Percentiles rank a stretch among this genome's conserved stretches.
phyloP scores from a whole-genome alignment of 2,113 vertebrate species.

The Irena cyanogastra region DNA sequence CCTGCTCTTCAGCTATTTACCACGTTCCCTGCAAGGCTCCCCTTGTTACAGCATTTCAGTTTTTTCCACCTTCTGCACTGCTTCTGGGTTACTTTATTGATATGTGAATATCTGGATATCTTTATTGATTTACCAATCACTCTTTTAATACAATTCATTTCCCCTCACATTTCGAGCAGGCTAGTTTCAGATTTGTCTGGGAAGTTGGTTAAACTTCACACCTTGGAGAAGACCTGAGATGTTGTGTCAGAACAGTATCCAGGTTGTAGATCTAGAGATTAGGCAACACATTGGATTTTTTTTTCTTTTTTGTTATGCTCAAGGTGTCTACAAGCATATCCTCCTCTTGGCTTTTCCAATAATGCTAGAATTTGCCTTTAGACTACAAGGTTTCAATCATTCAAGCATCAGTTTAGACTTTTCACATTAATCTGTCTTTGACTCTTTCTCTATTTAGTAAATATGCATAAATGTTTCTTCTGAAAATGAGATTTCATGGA shows the following conservation, averaged over 20 bases:
- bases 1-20: neutral
- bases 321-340: neutral
- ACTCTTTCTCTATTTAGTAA: neutral
- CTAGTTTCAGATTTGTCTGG: constrained; percentile 22
- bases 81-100: neutral
- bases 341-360: neutral
- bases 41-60: neutral
- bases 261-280: constrained; percentile 14
- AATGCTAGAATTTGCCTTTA: neutral
- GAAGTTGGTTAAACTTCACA: neutral
- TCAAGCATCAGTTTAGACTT: neutral
- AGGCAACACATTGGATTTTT: neutral
- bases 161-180: neutral
- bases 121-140: neutral
- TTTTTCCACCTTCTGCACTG: neutral
- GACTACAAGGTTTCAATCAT: neutral
- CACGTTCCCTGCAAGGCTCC: neutral
- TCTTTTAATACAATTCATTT: constrained; percentile 19
- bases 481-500: neutral
- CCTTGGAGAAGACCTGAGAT: constrained; percentile 5
- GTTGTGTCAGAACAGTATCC: neutral
- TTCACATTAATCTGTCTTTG: neutral
- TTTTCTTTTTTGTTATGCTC: constrained; percentile 21
- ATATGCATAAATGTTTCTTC: neutral
- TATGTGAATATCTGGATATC: neutral